Conservation (phyloP, 64 coral and sea anemone genomes). For the Astreopora myriophthalma region DNA sequence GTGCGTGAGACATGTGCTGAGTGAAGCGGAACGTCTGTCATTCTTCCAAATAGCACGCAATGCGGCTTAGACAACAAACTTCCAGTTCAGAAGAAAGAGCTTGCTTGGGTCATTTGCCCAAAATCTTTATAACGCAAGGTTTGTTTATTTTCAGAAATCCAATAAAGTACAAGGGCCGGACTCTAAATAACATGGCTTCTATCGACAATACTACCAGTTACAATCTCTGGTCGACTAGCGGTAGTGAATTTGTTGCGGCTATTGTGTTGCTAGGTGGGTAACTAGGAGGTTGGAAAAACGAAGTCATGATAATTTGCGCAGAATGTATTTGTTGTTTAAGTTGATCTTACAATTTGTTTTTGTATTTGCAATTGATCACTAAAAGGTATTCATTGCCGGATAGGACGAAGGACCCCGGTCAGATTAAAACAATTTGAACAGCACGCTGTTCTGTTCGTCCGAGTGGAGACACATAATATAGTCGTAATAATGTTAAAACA, state of each 20-base stretch:
- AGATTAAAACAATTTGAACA: no score
- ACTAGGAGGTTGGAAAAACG: neutral
- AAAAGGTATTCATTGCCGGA: neutral
- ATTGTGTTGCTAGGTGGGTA: conserved; percentile 30
- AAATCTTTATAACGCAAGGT: neutral
- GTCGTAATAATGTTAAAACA: no score
- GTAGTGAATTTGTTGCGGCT: conserved; percentile 17
- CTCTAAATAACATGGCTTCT: neutral
- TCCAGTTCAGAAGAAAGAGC: no score
- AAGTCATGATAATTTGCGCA: neutral
- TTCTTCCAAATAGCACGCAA: neutral
- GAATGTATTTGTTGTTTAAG: no score
- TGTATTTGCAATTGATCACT: no score
- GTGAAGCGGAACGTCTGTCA: neutral
- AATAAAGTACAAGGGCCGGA: neutral
- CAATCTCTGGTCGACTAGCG: neutral
- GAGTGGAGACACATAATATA: no score
- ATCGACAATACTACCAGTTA: neutral
- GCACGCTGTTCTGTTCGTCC: no score
- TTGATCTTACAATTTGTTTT: no score
- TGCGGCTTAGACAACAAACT: neutral
- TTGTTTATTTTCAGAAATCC: neutral
- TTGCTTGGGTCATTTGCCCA: neutral
- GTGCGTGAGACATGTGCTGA: neutral
- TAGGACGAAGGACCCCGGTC: no score